phyloP scores from a whole-genome alignment of 2,797 vertebrate species.

The Crocidura indochinensis region DNA sequence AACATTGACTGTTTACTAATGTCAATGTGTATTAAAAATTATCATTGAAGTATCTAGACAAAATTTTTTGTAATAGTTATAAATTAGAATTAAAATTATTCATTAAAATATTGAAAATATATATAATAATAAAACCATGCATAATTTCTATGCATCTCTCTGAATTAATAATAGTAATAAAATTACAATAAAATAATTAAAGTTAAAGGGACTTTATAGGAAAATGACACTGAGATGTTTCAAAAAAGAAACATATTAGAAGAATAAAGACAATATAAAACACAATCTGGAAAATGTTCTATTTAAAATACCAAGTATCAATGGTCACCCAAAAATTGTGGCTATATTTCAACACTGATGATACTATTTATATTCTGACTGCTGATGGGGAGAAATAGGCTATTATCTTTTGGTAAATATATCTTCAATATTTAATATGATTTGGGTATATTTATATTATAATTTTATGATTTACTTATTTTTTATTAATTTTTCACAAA shows the following conservation, averaged over 20 bases:
- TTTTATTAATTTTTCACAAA: too few species aligned
- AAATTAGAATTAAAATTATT: too few species aligned
- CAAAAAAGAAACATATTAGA: not conserved
- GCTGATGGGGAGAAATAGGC: not conserved
- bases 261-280: not conserved
- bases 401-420: not conserved
- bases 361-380: not conserved
- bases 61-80: too few species aligned
- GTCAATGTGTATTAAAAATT: too few species aligned
- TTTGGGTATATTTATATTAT: not conserved
- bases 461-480: too few species aligned
- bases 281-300: not conserved
- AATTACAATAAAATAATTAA: not conserved
- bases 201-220: not conserved
- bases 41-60: too few species aligned
- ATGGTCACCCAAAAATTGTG: not conserved
- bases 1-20: too few species aligned
- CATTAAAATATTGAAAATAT: too few species aligned
- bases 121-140: too few species aligned
- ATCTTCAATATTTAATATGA: not conserved
- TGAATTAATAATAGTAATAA: not conserved
- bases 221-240: not conserved
- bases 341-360: not conserved
- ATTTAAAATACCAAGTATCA: not conserved
- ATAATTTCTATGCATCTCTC: not conserved